Evolutionary conservation across 2,888 invertebrate species (phyloP), one percentile per base, ranked within the genome.

Genomic region (Pachliopta kotzebuea): DNA sequence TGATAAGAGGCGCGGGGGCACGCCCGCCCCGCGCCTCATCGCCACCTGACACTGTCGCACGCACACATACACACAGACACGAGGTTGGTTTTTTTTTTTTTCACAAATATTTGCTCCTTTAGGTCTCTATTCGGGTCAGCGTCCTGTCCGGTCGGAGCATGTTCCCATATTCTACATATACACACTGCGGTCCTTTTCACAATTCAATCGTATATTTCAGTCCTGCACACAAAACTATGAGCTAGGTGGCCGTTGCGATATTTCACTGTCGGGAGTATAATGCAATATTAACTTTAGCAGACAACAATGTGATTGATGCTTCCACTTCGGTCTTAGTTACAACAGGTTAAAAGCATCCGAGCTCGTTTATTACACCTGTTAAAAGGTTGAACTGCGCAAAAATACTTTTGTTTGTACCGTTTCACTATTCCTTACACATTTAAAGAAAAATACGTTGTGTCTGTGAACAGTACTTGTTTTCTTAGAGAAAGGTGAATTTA

Each of bases 1-100:
- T 86, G 90, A 90, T 90, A 90, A 90, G 86, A 86, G 86, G 89
- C 89, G 90, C 88, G 90, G 88, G 88, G 89, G 85, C 86, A 83
- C 80, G 73, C 82, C 80, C 85, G 84, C 88, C 86, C 88, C 90
- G 85, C 89, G 86, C 90, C 86, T 86, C 90, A 90, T 90, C 81
- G 84, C 88, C 87, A 86, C 88, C 86, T 87, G 86, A 86, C 90
- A 84, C 84, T 83, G 75, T 81, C 81, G 80, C 84, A 71, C 78
- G 71, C 80, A 71, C 81, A 75, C 81, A 81, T 80, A 79, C 77
- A 78, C 78, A 75, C 76, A 75, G 76, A 62, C 80, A 69, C 80
- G 52, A 31, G 31, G 49, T 58, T 70, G 64, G 63, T 62, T 69
- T 63, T 68, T 67, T 67, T 68, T 63, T 68, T 67, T 67, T 67